Base-by-base conservation (phyloP, 2,113 vertebrate genomes). In the Coracopsis vasa region DNA sequence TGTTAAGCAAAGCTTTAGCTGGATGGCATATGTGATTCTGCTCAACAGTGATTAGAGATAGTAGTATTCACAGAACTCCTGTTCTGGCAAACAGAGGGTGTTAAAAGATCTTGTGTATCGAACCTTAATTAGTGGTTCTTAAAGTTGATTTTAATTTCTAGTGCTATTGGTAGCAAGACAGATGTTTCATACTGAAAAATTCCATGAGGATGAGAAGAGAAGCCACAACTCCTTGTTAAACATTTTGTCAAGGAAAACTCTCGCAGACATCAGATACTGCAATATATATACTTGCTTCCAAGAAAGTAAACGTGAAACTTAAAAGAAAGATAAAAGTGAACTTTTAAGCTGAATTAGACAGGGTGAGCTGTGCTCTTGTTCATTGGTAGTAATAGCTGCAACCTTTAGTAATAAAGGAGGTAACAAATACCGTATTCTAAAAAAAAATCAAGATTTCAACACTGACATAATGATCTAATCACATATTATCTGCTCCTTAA, bases 161-260 rank as follows among this genome's bases (percentile, higher is more conserved):
- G 31, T 94, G 60, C 54, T 81, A 21, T 42, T 91, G 58, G 41
- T 62, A 77, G 20, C 33, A 56, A 94, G 53, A 93, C 51, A 92
- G 24, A 83, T 11, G 17, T 88, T 37, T 95, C n/a, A 29, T 44
- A 82, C 21, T 66, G 79, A 90, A 94, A 88, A 96, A 90, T 92
- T 92, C 71, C 41, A 35, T 0, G 5, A 72, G n/a, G 35, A 66
- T 87, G 48, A 45, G 21, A 77, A 80, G 41, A 94, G 27, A 15
- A 84, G 12, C 27, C 47, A 74, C 51, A 83, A 41, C 70, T 86
- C 92, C 65, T 87, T 94, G 79, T 87, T 75, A 93, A 88, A 80
- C 93, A 41, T 95, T 77, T 96, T 95, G 64, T 88, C 73, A 42
- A 73, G 41, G 39, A 95, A 74, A 92, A 90, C 82, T 75, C 44